Conservation (phyloP, 2,113 vertebrate species). For the Hydrochoerus hydrochaeris region DNA sequence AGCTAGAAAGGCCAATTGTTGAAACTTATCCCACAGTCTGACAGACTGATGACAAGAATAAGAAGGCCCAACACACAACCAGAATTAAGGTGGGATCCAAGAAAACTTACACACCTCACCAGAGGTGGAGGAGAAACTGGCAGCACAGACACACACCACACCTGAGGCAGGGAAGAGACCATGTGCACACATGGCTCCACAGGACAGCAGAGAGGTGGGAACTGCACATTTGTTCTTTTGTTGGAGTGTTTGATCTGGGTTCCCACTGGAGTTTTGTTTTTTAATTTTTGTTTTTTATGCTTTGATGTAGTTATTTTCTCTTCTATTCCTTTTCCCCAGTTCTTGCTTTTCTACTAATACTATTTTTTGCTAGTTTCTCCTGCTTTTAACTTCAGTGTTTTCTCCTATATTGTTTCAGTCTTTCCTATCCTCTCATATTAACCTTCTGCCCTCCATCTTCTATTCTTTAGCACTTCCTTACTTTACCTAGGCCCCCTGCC, state of each 20-base stretch:
- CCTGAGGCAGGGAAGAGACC: background rate
- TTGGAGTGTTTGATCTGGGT: background rate
- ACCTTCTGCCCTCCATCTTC: background rate
- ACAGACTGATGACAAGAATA: background rate
- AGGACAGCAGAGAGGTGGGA: background rate
- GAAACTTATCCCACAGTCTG: background rate
- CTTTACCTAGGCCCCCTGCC: background rate
- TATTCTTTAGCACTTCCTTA: background rate
- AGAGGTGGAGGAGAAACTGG: background rate
- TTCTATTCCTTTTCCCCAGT: background rate
- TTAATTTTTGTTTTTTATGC: background rate
- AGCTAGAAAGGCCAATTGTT: background rate
- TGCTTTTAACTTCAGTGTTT: background rate
- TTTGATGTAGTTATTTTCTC: background rate
- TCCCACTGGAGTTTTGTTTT: background rate
- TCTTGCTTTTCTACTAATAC: background rate
- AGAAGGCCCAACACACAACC: background rate
- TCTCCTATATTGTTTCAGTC: background rate
- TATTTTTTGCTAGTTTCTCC: background rate
- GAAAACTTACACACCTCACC: background rate
- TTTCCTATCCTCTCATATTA: background rate
- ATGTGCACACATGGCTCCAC: background rate
- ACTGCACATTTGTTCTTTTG: background rate
- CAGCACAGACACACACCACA: background rate
- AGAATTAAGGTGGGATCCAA: background rate